Evolutionary conservation across 2,888 invertebrate species (phyloP), one percentile per base, ranked within the genome.

Genomic region (Cybosia mesomella): DNA sequence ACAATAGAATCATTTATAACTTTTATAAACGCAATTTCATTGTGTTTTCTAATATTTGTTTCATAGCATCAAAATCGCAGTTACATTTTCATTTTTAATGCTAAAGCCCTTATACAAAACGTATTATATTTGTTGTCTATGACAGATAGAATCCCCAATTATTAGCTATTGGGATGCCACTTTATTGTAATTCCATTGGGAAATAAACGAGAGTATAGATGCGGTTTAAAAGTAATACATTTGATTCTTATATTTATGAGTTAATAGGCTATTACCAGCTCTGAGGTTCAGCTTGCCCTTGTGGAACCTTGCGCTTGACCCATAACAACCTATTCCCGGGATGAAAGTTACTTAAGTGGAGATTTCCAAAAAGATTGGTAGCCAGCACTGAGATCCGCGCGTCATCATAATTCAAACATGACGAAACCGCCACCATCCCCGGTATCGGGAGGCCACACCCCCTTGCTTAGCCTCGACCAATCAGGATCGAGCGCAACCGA

Each of bases 171-270:
- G 43, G 65, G 63, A 71, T 79, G 70, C 58, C 64, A 77, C 62
- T 77, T 75, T 78, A 72, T 64, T 66, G 65, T 65, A 69, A 70
- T 81, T 81, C 79, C 74, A 74, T 62, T 60, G 81, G 79, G 79
- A 81, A 79, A 79, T 79, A 74, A 68, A 73, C 58, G 57, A 0
- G 64, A 72, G 74, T 68, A 76, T 68, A 69, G 65, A 75, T 54
- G 66, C 66, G 68, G 72, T 71, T 77, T 68, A 75, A 79, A 70
- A 71, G 74, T 71, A 57, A 53, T 68, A 63, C 68, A 59, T 59
- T 72, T 69, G 67, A 76, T 75, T 70, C 64, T 28, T 61, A 63
- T 71, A 69, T 71, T 72, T 70, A 66, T 58, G 4, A 24, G 5
- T 4, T 18, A n/a, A 55, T 24, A 7, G 2, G 18, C 9, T 49